These are phyloP conservation scores for Pagetopsis macropterus DNA, from an alignment of 2,797 vertebrate genomes.

Conservation along the genomic window DNA sequence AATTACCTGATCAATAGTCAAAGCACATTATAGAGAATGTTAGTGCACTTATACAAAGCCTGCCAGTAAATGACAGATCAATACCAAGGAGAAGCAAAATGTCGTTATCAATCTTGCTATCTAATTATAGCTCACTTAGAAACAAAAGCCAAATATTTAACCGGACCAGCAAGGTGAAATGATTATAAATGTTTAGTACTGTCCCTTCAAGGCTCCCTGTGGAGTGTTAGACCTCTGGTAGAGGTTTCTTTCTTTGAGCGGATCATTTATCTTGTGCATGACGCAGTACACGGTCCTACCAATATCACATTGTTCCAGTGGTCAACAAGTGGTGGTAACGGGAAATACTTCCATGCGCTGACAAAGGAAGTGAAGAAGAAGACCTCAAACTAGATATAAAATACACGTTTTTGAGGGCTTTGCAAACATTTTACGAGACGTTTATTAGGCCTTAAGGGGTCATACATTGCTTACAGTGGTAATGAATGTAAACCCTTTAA, in stretches of 20 bases:
- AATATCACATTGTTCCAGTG: background rate
- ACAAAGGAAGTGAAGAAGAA: background rate
- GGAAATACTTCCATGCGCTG: background rate
- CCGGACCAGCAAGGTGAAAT: background rate
- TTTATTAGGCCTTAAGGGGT: slow-evolving; percentile 2
- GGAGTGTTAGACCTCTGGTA: background rate
- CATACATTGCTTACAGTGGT: background rate
- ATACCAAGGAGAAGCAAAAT: slow-evolving; percentile 24
- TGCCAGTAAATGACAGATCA: slow-evolving; percentile 32
- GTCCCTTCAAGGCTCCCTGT: background rate
- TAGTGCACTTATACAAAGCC: slow-evolving; percentile 21
- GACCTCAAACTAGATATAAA: background rate
- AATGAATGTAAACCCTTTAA: background rate
- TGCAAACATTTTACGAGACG: background rate
- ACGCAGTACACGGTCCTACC: background rate
- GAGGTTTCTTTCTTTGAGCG: background rate
- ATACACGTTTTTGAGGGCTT: background rate
- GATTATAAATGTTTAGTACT: background rate
- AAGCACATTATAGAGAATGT: slow-evolving; percentile 24
- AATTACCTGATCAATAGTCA: slow-evolving; percentile 45
- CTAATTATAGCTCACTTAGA: slow-evolving; percentile 15
- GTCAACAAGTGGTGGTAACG: background rate
- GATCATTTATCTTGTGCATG: background rate
- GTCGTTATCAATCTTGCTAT: slow-evolving; percentile 13
- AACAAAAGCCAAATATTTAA: slow-evolving; percentile 3